Evolutionary conservation across 1,140 invertebrate genomes (phyloP), one percentile per base, ranked within the genome.

Genomic region (Bombus superbus): DNA sequence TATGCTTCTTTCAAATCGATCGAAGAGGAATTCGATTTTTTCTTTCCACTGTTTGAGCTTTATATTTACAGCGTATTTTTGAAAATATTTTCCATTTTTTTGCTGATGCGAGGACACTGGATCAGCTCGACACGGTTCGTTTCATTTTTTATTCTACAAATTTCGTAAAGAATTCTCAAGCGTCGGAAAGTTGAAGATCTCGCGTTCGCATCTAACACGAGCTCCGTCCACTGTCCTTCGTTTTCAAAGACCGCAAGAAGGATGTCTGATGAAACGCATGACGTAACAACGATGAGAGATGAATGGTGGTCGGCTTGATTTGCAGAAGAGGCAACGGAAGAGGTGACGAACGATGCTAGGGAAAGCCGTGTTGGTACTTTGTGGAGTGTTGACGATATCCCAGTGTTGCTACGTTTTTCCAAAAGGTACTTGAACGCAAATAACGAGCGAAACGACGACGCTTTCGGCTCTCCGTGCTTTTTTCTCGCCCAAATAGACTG

Each of bases 401-500:
- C 83, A 90, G 69, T 89, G 93, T 88, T 95, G 94, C 92, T 95
- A 95, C 92, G 91, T 94, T 88, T 95, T 91, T 80, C 94, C 94
- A 81, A 93, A 94, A 95, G 94, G 94, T 95, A 94, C 71, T 91
- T 81, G 71, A 42, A n/a, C 47, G 64, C n/a, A 75, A 62, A 68
- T 90, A 81, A 85, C 81, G 64, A 90, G 79, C 75, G 66, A 18
- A 44, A 59, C 44, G 62, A 53, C 74, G 57, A 38, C 42, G 62
- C 64, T 44, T 53, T 44, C 59, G 22, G 8, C 77, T 69, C 87
- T 82, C 72, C 81, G 72, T 87, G 74, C 75, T 59, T 81, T 73
- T 28, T 84, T 75, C 76, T 57, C 81, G 40, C 72, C 80, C 68
- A 79, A 85, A 57, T 42, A 64, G 66, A 75, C 47, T 62, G 18